Conservation (phyloP, 1,140 invertebrate species). For the Lethrus apterus region DNA sequence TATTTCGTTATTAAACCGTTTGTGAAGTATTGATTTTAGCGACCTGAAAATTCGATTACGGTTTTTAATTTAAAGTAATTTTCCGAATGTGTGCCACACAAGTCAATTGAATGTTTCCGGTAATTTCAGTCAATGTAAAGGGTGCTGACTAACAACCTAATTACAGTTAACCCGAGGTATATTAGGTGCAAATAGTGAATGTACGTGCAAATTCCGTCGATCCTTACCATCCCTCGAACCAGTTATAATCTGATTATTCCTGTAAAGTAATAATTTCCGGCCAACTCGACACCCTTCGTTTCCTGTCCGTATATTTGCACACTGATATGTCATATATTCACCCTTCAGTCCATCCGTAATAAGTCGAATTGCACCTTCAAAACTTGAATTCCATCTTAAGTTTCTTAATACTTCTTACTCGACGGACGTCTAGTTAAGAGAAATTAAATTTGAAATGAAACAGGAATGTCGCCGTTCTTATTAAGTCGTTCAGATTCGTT, state of each 20-base stretch:
- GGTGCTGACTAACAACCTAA: conserved; percentile 6
- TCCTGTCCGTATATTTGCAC: conserved; percentile 1
- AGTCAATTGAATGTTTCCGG: conserved; percentile 5
- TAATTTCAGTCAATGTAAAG: conserved; percentile 1
- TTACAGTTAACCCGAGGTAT: conserved; percentile 8
- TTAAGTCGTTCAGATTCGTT: conserved; percentile 5
- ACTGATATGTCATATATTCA: conserved; percentile 10
- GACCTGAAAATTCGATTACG: too few relatives aligned
- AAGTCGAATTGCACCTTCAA: too few relatives aligned
- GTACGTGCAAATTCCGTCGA: background rate
- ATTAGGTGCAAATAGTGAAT: conserved; percentile 16
- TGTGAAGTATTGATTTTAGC: too few relatives aligned
- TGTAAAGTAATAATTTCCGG: conserved; percentile 18
- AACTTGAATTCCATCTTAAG: too few relatives aligned
- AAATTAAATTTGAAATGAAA: conserved; percentile 10
- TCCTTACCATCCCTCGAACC: conserved; percentile 7
- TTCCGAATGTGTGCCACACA: background rate
- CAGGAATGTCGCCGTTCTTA: conserved; percentile 7
- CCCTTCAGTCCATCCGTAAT: background rate
- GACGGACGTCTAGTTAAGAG: conserved; percentile 2
- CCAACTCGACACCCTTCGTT: conserved; percentile 11
- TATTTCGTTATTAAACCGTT: too few relatives aligned
- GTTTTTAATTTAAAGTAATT: too few relatives aligned
- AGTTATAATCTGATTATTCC: conserved; percentile 15
- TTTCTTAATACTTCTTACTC: background rate